These are phyloP conservation scores for Barbus barbus DNA, from an alignment of 2,113 vertebrate species.

Conservation along the genomic window DNA sequence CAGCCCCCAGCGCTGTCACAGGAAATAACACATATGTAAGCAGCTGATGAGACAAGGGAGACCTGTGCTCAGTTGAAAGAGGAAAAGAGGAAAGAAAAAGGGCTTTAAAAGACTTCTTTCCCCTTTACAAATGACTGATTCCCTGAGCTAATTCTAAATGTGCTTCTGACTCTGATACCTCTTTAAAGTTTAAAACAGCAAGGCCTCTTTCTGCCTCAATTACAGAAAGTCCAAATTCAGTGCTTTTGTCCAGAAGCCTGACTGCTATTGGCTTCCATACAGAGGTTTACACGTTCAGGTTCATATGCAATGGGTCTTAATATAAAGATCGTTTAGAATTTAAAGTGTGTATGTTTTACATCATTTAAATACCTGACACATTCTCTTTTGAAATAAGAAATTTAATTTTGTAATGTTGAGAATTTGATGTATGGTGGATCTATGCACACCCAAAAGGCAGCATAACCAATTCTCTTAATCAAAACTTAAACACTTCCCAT, in stretches of 20 bases:
- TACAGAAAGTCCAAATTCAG: slow-evolving; percentile 32
- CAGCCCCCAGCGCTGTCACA: slow-evolving; percentile 60
- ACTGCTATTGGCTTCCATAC: neutral
- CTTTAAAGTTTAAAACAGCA: slow-evolving; percentile 40
- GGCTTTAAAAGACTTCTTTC: slow-evolving; percentile 40
- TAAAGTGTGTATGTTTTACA: neutral
- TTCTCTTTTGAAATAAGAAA: neutral
- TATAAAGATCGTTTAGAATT: neutral
- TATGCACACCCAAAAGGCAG: slow-evolving; percentile 25
- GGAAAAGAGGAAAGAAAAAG: slow-evolving; percentile 21
- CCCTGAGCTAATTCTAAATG: slow-evolving; percentile 34
- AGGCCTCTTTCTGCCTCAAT: slow-evolving; percentile 40
- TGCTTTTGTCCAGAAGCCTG: slow-evolving; percentile 37
- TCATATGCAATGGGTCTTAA: neutral
- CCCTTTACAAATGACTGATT: too few species aligned
- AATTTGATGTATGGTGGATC: neutral
- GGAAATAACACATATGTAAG: slow-evolving; percentile 55
- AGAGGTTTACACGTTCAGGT: neutral
- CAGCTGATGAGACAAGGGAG: slow-evolving; percentile 51
- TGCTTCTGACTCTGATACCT: slow-evolving; percentile 18
- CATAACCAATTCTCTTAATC: slow-evolving; percentile 57
- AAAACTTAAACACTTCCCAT: slow-evolving; percentile 76
- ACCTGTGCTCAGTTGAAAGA: slow-evolving; percentile 52
- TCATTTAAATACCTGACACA: neutral
- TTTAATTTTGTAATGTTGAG: neutral